phyloP scores from a whole-genome alignment of 2,797 vertebrate species.

The Crax fasciolata region DNA sequence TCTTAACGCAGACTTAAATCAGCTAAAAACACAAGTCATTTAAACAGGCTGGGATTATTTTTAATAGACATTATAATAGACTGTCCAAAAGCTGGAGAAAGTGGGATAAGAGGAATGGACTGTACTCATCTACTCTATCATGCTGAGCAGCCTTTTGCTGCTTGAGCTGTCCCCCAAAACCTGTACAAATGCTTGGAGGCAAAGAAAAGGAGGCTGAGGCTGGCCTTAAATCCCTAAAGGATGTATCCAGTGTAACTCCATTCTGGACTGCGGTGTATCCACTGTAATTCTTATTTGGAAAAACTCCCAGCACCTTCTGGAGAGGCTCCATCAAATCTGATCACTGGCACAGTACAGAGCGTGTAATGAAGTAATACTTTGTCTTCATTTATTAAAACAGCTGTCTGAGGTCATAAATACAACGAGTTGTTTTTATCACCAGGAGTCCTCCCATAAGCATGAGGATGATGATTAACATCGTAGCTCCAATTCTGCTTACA shows the following conservation, averaged over 20 bases:
- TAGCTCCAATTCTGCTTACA: constrained; percentile 4
- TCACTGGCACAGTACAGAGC: background rate
- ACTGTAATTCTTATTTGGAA: background rate
- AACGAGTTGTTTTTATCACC: background rate
- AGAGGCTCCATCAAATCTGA: background rate
- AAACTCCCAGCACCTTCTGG: background rate
- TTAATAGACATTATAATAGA: background rate
- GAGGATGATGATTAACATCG: background rate
- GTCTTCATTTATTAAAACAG: constrained; percentile 40
- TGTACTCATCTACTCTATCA: background rate
- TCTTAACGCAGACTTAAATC: background rate
- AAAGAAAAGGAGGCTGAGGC: background rate
- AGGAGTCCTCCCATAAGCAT: background rate
- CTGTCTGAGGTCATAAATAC: constrained; percentile 46
- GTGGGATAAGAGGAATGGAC: background rate
- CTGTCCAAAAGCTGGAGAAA: background rate
- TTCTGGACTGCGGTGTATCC: background rate
- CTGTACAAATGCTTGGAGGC: background rate
- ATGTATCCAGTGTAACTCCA: background rate
- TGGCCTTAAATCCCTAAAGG: background rate
- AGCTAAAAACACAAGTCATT: background rate
- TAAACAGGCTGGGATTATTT: background rate
- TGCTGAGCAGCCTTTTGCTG: background rate
- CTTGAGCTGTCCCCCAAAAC: background rate
- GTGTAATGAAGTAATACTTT: constrained; percentile 6